phyloP scores from a whole-genome alignment of 2,113 vertebrate species.

The Miniopterus natalensis region DNA sequence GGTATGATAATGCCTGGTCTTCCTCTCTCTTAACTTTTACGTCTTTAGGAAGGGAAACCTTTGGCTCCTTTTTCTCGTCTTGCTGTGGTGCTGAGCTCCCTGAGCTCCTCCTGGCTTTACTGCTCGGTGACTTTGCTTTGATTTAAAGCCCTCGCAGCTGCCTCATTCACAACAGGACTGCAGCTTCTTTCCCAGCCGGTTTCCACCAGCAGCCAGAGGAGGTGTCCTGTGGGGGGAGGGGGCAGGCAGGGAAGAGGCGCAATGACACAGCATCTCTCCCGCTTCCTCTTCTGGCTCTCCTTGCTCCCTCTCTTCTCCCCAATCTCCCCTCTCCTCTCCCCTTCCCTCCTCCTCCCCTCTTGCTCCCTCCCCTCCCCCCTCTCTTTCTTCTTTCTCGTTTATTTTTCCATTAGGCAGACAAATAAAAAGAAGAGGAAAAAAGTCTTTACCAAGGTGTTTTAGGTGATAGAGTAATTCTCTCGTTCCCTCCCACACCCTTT shows the following conservation, averaged over 20 bases:
- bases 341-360: neutral
- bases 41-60: slow-evolving; percentile 51
- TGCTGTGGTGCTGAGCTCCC: slow-evolving; percentile 43
- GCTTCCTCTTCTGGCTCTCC: neutral
- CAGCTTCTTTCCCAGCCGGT: neutral
- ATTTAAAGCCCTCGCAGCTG: slow-evolving; percentile 51
- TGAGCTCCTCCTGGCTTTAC: slow-evolving; percentile 42
- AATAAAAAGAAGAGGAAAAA: neutral
- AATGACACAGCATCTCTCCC: slow-evolving; percentile 38
- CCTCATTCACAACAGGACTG: slow-evolving; percentile 57
- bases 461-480: slow-evolving; percentile 23
- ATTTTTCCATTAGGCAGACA: neutral
- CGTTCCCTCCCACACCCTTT: neutral
- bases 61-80: slow-evolving; percentile 57
- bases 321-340: too few relatives aligned
- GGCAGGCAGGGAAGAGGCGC: neutral
- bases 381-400: neutral
- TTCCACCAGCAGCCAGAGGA: neutral
- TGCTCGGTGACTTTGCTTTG: slow-evolving; percentile 63
- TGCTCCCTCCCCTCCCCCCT: too few relatives aligned
- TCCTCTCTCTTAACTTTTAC: slow-evolving; percentile 24
- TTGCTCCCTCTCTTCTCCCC: neutral
- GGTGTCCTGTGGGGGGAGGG: neutral
- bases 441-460: neutral
- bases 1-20: neutral